Conservation (phyloP, 2,888 invertebrate genomes). For the Thysanoteuthis rhombus region DNA sequence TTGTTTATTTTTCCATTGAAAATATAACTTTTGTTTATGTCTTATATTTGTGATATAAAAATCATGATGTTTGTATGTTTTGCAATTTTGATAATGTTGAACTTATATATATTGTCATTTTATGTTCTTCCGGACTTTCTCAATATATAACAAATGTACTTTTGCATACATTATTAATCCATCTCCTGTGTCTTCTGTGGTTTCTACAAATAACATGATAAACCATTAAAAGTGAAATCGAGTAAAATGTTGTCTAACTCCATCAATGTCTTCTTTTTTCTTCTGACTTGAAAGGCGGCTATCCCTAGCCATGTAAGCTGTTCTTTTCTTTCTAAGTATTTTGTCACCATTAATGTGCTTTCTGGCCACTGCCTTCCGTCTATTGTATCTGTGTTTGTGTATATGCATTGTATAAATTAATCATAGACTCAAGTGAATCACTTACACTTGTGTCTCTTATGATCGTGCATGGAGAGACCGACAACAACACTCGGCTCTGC, state of each 20-base stretch:
- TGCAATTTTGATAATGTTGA: too few species aligned
- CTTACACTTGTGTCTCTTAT: not conserved
- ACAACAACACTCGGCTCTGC: not conserved
- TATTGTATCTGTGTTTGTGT: not conserved
- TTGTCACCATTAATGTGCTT: not conserved
- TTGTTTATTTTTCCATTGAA: not conserved
- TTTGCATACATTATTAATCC: not conserved
- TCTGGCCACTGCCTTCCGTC: not conserved
- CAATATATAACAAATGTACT: not conserved
- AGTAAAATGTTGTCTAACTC: not conserved
- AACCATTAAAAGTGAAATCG: not conserved
- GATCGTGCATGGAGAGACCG: not conserved
- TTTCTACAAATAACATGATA: not conserved
- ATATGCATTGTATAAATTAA: not conserved
- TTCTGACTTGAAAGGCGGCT: constrained; percentile 12
- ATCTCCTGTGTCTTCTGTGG: not conserved
- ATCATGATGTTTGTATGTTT: not conserved
- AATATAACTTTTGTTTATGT: not conserved
- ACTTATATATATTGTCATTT: too few species aligned
- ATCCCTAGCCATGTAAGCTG: constrained; percentile 29
- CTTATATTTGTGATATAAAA: not conserved
- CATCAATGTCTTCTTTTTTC: not conserved
- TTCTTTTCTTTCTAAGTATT: not conserved
- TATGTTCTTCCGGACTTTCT: not conserved
- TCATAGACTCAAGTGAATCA: not conserved